Evolutionary conservation across 2,113 vertebrate species (phyloP).

Genomic region (Paramisgurnus dabryanus): DNA sequence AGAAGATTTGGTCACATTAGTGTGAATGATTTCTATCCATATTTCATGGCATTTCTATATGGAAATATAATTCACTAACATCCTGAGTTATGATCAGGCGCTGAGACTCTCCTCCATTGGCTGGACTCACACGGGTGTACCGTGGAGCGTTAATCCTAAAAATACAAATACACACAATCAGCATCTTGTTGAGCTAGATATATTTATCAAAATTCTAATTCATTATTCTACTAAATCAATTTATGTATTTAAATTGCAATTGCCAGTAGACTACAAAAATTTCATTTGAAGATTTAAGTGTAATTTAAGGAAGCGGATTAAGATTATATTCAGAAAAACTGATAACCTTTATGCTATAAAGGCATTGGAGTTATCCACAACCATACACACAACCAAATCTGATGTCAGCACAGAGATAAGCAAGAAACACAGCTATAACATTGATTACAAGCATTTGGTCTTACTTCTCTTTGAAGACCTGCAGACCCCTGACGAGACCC

Average conservation of each 20-base stretch:
- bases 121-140: slow-evolving; percentile 82
- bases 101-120: slow-evolving; percentile 77
- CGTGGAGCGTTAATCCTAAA: slow-evolving; percentile 84
- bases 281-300: neutral
- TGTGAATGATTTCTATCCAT: neutral
- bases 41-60: neutral
- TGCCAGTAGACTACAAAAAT: neutral
- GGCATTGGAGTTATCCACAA: neutral
- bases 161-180: slow-evolving; percentile 29
- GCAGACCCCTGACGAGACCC: slow-evolving; percentile 90
- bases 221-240: too few species aligned
- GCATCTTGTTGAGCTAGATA: too few species aligned
- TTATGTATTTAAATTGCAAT: too few species aligned
- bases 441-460: neutral
- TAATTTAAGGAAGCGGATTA: too few species aligned
- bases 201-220: too few species aligned
- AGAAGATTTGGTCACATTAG: neutral
- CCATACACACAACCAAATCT: too few species aligned
- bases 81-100: slow-evolving; percentile 86
- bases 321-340: too few species aligned
- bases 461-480: slow-evolving; percentile 95
- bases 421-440: too few species aligned
- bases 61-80: slow-evolving; percentile 71
- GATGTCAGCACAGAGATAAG: too few species aligned
- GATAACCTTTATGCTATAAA: neutral